A percentile compares a stretch with the other conserved stretches of the same genome.
These are phyloP conservation scores for Rhea americana DNA, from an alignment of 2,113 vertebrate genomes.

Conservation along the genomic window DNA sequence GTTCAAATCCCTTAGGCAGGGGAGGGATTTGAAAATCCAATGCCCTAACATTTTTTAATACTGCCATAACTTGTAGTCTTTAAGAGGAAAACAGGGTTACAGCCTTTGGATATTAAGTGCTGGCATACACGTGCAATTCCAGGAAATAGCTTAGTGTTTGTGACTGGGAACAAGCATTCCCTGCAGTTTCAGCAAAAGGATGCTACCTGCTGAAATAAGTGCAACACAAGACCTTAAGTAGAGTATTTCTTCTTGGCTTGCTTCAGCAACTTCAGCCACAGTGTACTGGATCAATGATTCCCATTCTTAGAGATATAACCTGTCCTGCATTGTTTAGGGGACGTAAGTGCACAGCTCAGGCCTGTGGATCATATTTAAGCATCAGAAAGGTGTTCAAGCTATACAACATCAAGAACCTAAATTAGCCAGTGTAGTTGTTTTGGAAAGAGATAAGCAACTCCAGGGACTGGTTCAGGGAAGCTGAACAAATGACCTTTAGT, in stretches of 20 bases:
- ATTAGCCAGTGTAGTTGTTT: fast-evolving
- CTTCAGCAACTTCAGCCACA: background rate
- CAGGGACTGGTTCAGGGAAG: background rate
- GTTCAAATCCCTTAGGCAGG: background rate
- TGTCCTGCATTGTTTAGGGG: background rate
- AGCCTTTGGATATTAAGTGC: background rate
- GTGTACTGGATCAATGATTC: background rate
- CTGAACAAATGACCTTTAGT: background rate
- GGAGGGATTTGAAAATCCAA: background rate
- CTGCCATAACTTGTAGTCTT: background rate
- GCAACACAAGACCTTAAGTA: background rate
- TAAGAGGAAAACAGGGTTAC: background rate
- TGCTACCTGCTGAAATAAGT: background rate
- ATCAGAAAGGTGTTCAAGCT: background rate
- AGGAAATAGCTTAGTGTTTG: background rate
- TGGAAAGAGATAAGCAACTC: background rate
- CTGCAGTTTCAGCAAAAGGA: background rate
- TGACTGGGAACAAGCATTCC: background rate
- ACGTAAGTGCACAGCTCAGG: background rate
- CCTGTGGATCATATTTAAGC: fast-evolving
- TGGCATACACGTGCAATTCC: background rate
- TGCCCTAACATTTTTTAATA: background rate
- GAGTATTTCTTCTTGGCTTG: background rate
- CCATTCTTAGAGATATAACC: background rate
- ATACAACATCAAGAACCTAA: background rate